Evolutionary conservation across 2,113 vertebrate genomes (phyloP), one percentile per base, ranked within the genome.

Genomic region (Megaceryle torquata): DNA sequence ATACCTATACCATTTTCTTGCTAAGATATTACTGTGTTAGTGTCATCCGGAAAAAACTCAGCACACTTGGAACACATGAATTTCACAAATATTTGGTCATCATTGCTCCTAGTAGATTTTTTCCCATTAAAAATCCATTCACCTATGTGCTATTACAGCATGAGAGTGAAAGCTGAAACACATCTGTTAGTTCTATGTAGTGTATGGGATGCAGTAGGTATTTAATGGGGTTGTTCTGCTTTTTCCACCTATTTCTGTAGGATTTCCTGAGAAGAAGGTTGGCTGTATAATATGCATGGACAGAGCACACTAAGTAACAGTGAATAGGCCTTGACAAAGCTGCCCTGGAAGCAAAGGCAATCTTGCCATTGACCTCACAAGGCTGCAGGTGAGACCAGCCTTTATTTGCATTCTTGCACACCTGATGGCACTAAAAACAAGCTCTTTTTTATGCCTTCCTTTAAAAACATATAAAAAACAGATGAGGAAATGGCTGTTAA

Each of bases 351-450:
- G 33, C 53, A 79, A 87, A 83, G 46, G 12, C n/a, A 94, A 67
- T 37, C 75, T 82, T 67, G 31, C 50, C 39, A 77, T 24, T 5
- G 3, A 43, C 41, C 94, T 86, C 2, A 4, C 43, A 78, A 61
- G 20, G 43, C n/a, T 94, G 72, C 93, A 94, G 93, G 72, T 96
- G 82, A 93, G 43, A 90, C 77, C 51, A 81, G 46, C 9, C 46
- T 85, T 82, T 74, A 75, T 82, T 72, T 91, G 84, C 71, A 69
- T 76, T 65, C 61, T 79, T 82, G 72, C 71, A 96, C 85, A 95
- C 79, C 89, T 94, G 87, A 89, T 88, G 67, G 85, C 82, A 93
- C 82, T 95, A 89, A 96, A 95, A 94, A 95, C 46, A 95, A 95
- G 75, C 17, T 70, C 24, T 13, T 77, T 89, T 91, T 91, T 50